phyloP scores from a whole-genome alignment of 2,888 invertebrate species.

The Habrosyne pyritoides region DNA sequence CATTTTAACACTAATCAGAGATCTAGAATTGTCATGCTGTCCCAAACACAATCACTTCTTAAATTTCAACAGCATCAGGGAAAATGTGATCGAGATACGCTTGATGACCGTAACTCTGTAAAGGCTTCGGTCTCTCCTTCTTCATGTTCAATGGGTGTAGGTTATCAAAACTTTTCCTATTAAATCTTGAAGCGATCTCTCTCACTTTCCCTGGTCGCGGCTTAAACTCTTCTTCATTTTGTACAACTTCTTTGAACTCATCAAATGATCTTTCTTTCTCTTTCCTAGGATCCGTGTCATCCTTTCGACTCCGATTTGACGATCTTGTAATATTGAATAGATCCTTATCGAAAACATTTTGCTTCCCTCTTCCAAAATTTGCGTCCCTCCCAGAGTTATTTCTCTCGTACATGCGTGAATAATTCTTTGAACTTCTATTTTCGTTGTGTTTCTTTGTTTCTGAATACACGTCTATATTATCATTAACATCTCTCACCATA shows the following conservation, averaged over 20 bases:
- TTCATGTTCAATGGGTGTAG: constrained; percentile 50
- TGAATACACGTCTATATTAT: constrained; percentile 39
- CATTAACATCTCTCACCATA: constrained; percentile 38
- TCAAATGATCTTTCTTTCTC: constrained; percentile 49
- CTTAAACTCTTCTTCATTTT: constrained; percentile 45
- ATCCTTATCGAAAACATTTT: constrained; percentile 24
- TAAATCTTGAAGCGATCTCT: constrained; percentile 75
- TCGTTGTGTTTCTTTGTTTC: constrained; percentile 50
- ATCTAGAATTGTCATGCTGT: constrained; percentile 33
- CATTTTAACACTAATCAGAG: constrained; percentile 33
- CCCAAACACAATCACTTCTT: constrained; percentile 22
- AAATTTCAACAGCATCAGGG: constrained; percentile 80
- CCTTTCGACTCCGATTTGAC: constrained; percentile 51
- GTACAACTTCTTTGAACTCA: constrained; percentile 36
- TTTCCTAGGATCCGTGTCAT: constrained; percentile 34
- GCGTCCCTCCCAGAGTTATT: constrained; percentile 56
- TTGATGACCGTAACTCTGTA: constrained; percentile 83
- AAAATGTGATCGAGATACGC: constrained; percentile 85
- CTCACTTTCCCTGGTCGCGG: constrained; percentile 73
- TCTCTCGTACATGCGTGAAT: constrained; percentile 61
- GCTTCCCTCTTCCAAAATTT: constrained; percentile 30
- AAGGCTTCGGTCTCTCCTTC: constrained; percentile 81
- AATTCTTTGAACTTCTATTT: constrained; percentile 51
- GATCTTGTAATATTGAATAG: constrained; percentile 43
- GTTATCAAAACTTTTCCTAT: constrained; percentile 59